These are phyloP conservation scores for Meteorus colon DNA, from an alignment of 2,888 invertebrate genomes.

Conservation along the genomic window DNA sequence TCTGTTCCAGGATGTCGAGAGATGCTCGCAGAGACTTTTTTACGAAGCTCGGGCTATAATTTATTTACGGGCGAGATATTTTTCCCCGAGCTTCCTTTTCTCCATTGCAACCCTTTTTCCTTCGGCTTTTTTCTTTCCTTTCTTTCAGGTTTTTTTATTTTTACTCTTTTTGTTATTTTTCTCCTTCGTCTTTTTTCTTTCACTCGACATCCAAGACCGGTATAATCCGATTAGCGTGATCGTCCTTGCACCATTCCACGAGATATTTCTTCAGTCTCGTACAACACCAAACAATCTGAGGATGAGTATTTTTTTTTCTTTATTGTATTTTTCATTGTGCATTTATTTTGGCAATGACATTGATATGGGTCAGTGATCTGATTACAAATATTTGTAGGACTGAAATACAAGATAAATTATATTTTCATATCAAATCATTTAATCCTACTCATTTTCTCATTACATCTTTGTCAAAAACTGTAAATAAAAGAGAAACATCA, in stretches of 20 bases:
- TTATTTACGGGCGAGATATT: constrained; percentile 68
- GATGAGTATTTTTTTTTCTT: no score
- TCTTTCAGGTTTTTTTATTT: background rate
- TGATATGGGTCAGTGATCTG: no score
- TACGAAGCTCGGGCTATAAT: constrained; percentile 62
- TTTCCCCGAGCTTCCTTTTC: constrained; percentile 48
- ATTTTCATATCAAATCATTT: no score
- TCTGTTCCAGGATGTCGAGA: constrained; percentile 51
- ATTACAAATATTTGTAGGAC: no score
- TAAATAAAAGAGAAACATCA: no score
- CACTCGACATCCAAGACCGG: constrained; percentile 33
- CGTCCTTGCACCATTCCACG: constrained; percentile 18
- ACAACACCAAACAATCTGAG: no score
- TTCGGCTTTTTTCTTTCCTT: background rate
- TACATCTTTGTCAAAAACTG: no score
- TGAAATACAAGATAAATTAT: no score
- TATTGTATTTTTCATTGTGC: no score
- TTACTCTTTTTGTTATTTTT: background rate
- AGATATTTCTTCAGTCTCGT: background rate
- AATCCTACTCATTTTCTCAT: no score
- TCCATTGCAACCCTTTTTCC: constrained; percentile 38
- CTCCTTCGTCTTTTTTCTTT: background rate
- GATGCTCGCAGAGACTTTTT: constrained; percentile 45
- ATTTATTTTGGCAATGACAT: no score
- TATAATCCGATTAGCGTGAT: constrained; percentile 43